Evolutionary conservation across 2,797 vertebrate genomes (phyloP).

Genomic region (Pangasius larnaudii): DNA sequence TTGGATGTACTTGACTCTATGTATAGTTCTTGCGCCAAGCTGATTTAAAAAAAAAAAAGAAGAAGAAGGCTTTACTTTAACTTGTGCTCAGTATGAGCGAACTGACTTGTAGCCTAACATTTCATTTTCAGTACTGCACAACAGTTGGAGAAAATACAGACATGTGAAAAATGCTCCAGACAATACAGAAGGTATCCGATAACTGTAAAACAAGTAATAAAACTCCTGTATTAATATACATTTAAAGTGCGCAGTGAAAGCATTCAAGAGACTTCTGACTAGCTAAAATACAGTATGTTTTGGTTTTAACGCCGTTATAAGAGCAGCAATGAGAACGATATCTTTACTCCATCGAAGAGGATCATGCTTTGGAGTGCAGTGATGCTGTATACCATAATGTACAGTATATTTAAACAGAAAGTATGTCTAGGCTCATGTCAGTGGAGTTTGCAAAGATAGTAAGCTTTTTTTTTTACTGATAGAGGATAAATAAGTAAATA

Average conservation of each 20-base stretch:
- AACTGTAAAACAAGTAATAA: not conserved
- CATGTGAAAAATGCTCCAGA: not conserved
- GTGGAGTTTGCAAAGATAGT: not conserved
- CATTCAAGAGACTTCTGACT: not conserved
- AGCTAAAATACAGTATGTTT: not conserved
- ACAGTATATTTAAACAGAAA: not conserved
- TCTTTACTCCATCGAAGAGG: not conserved
- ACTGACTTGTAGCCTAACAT: not conserved
- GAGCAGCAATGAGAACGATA: not conserved
- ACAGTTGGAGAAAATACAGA: not conserved
- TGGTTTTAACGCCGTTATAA: not conserved
- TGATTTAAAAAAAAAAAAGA: not conserved
- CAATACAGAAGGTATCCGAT: not conserved
- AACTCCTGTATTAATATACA: not conserved
- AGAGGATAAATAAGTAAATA: not conserved
- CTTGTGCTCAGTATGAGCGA: not conserved
- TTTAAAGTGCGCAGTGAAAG: not conserved
- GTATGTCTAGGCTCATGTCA: not conserved
- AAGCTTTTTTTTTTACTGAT: not conserved
- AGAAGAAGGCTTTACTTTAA: not conserved
- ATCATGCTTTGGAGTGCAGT: not conserved
- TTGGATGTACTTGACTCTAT: not conserved
- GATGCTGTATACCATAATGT: not conserved
- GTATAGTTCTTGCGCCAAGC: not conserved
- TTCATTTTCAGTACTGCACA: not conserved